Percentiles rank a stretch among this genome's conserved stretches.
Conservation (phyloP, 2,113 vertebrate genomes). For the Aldabrachelys gigantea region DNA sequence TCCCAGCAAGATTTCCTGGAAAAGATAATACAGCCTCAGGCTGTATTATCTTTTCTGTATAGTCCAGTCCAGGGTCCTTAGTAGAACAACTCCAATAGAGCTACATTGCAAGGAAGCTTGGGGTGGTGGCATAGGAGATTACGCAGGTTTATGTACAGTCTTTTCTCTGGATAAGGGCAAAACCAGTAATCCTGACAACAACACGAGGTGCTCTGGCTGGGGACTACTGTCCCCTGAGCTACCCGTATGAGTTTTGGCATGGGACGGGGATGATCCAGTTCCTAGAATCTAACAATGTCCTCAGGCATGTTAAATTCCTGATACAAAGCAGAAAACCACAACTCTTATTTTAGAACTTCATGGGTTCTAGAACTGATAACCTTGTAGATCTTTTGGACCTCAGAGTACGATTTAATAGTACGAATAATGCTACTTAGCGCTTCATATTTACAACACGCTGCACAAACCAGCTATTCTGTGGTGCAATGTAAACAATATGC, state of each 20-base stretch:
- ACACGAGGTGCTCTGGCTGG: not conserved
- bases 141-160: rapidly evolving
- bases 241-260: not conserved
- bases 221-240: not conserved
- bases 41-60: not conserved
- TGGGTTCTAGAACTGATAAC: not conserved
- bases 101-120: rapidly evolving
- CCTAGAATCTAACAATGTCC: no score
- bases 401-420: not conserved
- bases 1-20: no score
- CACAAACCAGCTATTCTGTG: not conserved
- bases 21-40: rapidly evolving
- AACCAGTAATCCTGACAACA: not conserved
- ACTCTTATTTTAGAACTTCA: rapidly evolving
- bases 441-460: not conserved
- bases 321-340: not conserved
- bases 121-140: not conserved
- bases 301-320: not conserved
- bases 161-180: not conserved
- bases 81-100: rapidly evolving
- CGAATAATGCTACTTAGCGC: not conserved
- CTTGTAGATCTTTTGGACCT: not conserved
- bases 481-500: not conserved
- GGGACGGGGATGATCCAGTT: not conserved
- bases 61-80: not conserved